A percentile compares a stretch with the other conserved stretches of the same genome.
Evolutionary conservation across 2,888 invertebrate species (phyloP).

Genomic region (Pandemis corylana): DNA sequence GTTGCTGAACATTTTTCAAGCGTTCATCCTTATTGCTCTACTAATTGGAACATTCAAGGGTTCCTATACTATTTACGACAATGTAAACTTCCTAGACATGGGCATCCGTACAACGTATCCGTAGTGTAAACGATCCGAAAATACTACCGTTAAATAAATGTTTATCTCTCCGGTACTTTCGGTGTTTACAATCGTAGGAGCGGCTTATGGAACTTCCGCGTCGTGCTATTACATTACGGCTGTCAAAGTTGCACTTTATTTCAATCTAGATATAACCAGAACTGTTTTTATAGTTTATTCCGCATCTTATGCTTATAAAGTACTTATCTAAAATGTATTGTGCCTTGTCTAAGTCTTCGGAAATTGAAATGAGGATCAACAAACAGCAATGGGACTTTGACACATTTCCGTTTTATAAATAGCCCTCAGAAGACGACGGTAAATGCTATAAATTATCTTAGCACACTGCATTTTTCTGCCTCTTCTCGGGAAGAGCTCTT

Average conservation of each 20-base stretch:
- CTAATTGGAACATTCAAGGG: slow-evolving; percentile 23
- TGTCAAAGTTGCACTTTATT: not conserved
- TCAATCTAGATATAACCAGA: not conserved
- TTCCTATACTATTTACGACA: slow-evolving; percentile 21
- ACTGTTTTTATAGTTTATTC: not conserved
- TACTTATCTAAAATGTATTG: not conserved
- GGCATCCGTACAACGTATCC: slow-evolving; percentile 3
- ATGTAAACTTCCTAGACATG: slow-evolving; percentile 36
- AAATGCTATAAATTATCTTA: too few relatives aligned
- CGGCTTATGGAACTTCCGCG: slow-evolving; percentile 17
- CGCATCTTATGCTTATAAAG: not conserved
- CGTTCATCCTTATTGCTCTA: slow-evolving; percentile 4
- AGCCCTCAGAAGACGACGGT: not conserved
- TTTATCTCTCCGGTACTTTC: slow-evolving; percentile 15
- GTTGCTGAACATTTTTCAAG: not conserved
- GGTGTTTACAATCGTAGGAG: slow-evolving; percentile 14
- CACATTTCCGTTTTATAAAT: not conserved
- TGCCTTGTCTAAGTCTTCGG: not conserved
- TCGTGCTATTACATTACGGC: slow-evolving; percentile 4
- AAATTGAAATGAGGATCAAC: not conserved
- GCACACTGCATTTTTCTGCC: too few relatives aligned
- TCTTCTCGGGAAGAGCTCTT: too few relatives aligned
- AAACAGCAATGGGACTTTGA: not conserved
- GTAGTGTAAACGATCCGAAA: slow-evolving; percentile 17
- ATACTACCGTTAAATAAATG: slow-evolving; percentile 30